phyloP scores from a whole-genome alignment of 1,140 invertebrate genomes.

The Drosophila subpulchrella region DNA sequence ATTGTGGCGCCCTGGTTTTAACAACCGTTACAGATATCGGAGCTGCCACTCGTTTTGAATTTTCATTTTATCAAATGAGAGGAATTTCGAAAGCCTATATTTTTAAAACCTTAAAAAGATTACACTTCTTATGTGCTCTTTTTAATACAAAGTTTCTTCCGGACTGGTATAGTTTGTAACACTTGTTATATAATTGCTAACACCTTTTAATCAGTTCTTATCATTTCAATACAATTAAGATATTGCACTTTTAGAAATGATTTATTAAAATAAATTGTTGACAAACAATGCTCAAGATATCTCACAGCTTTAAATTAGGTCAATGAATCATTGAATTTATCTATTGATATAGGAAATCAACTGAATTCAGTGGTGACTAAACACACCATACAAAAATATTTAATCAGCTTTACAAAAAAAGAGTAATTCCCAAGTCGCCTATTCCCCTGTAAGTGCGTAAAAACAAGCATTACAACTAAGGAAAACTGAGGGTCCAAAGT shows the following conservation, averaged over 20 bases:
- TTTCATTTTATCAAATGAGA: neutral
- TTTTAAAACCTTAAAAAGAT: no score
- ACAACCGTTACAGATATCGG: neutral
- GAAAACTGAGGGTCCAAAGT: conserved; percentile 57
- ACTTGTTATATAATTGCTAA: no score
- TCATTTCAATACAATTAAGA: neutral
- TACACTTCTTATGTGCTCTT: no score
- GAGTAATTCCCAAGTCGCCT: conserved; percentile 7
- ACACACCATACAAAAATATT: neutral
- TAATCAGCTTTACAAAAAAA: conserved; percentile 1
- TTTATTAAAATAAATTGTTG: neutral
- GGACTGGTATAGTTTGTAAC: no score
- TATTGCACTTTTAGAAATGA: neutral
- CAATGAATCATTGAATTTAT: conserved; percentile 24
- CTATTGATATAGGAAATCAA: neutral
- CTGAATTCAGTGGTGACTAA: conserved; percentile 12
- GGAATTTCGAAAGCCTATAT: neutral
- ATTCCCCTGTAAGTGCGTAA: conserved; percentile 4
- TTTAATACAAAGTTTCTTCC: no score
- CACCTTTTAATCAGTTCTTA: neutral
- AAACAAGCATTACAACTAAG: conserved; percentile 34
- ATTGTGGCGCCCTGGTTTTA: neutral
- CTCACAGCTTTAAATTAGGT: neutral
- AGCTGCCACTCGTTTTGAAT: conserved; percentile 2
- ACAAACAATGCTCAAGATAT: neutral